These are phyloP conservation scores for Omphaloscelis lunosa DNA, from an alignment of 2,888 invertebrate genomes.

Conservation along the genomic window DNA sequence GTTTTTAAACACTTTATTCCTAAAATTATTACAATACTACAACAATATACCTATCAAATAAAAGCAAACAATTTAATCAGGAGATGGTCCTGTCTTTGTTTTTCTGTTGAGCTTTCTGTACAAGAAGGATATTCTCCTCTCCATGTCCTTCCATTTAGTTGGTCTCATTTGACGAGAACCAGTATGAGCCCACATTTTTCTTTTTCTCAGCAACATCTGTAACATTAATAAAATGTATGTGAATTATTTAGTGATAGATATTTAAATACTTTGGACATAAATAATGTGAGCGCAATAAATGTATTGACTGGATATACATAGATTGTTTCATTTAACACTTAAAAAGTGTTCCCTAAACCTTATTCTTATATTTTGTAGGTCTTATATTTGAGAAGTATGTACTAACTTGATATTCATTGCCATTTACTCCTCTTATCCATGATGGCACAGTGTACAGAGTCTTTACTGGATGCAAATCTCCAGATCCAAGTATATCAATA, in stretches of 20 bases:
- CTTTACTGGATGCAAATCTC: conserved; percentile 94
- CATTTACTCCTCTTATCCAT: conserved; percentile 97
- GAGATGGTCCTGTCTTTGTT: conserved; percentile 92
- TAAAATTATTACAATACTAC: conserved; percentile 51
- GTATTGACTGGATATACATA: neutral
- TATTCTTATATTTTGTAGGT: neutral
- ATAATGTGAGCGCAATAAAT: conserved; percentile 17
- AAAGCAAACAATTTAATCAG: conserved; percentile 71
- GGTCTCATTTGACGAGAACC: conserved; percentile 92
- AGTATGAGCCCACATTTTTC: conserved; percentile 91
- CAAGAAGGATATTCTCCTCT: conserved; percentile 93
- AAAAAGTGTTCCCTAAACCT: neutral
- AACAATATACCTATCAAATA: conserved; percentile 35
- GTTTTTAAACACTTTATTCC: conserved; percentile 46
- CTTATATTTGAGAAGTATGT: neutral
- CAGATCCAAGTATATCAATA: conserved; percentile 98
- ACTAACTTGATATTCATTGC: conserved; percentile 94
- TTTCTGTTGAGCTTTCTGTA: conserved; percentile 95
- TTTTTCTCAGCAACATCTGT: conserved; percentile 92
- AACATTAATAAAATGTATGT: conserved; percentile 49
- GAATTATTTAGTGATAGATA: neutral
- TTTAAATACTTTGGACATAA: neutral
- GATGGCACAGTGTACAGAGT: conserved; percentile 96
- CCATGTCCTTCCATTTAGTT: conserved; percentile 94
- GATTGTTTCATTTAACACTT: conserved; percentile 1